These are phyloP conservation scores for Prenolepis imparis DNA, from an alignment of 2,888 invertebrate genomes.

Conservation along the genomic window DNA sequence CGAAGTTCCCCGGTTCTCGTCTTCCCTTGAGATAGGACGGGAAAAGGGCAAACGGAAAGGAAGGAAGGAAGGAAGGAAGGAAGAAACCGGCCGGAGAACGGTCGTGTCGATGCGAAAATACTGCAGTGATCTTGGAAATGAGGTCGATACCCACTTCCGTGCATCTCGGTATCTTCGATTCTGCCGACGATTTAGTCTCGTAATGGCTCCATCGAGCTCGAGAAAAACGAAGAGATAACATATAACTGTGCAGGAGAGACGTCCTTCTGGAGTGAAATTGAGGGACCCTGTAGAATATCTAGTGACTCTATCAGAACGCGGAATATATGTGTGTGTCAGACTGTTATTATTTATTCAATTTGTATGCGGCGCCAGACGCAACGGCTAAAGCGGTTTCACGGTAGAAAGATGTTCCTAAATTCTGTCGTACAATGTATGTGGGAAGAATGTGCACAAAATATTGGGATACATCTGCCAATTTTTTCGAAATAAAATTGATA, in stretches of 20 bases:
- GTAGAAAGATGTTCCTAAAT: conserved; percentile 25
- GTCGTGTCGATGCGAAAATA: conserved; percentile 70
- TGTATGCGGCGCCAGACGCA: conserved; percentile 37
- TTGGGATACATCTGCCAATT: background rate
- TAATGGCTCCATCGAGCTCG: conserved; percentile 51
- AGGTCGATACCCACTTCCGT: conserved; percentile 67
- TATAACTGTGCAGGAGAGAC: conserved; percentile 62
- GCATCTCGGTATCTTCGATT: conserved; percentile 62
- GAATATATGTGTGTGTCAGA: conserved; percentile 38
- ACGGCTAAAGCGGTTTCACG: conserved; percentile 11
- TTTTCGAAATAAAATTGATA: too few species aligned
- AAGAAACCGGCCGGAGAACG: conserved; percentile 8
- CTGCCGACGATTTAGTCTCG: conserved; percentile 65
- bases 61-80: conserved; percentile 5
- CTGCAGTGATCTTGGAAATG: conserved; percentile 68
- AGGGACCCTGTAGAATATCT: conserved; percentile 44
- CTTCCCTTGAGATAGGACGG: background rate
- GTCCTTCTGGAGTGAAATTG: conserved; percentile 64
- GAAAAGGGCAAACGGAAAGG: conserved; percentile 45
- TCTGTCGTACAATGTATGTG: background rate
- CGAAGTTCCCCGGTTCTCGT: conserved; percentile 59
- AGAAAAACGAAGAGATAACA: conserved; percentile 55
- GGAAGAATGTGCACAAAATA: background rate
- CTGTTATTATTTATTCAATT: conserved; percentile 49
- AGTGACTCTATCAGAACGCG: conserved; percentile 55